phyloP scores from a whole-genome alignment of 2,113 vertebrate species.

The Apistogramma diplotaenia region DNA sequence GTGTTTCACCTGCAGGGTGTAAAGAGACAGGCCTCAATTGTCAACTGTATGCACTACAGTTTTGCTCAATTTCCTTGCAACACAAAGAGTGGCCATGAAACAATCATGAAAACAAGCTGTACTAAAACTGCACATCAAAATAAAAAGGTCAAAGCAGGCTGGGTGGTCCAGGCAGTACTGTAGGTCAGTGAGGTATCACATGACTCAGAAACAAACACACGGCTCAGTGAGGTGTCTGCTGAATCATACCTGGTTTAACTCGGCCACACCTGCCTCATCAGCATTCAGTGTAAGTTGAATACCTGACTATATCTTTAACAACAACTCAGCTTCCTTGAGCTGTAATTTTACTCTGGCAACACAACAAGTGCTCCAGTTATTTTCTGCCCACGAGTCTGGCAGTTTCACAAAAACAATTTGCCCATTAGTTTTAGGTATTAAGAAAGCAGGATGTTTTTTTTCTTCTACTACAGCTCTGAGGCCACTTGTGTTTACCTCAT shows the following conservation, averaged over 20 bases:
- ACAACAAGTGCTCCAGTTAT: constrained; percentile 43
- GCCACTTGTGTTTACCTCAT: constrained; percentile 39
- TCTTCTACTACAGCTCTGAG: constrained; percentile 3
- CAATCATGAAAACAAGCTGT: neutral
- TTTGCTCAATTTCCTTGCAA: neutral
- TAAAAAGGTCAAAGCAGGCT: constrained; percentile 32
- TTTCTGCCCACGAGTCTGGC: constrained; percentile 45
- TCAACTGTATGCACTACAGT: neutral
- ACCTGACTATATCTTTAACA: constrained; percentile 18
- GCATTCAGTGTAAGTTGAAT: constrained; percentile 33
- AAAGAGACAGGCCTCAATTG: neutral
- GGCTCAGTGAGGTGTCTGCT: too few relatives aligned
- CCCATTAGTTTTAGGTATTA: constrained; percentile 46
- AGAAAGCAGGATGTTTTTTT: constrained; percentile 4
- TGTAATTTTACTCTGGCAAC: constrained; percentile 13
- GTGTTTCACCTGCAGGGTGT: constrained; percentile 21
- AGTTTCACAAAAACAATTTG: constrained; percentile 39
- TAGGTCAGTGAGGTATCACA: neutral
- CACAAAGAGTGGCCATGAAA: neutral
- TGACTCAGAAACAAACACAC: constrained; percentile 27
- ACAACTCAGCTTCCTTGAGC: constrained; percentile 1
- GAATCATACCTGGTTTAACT: neutral
- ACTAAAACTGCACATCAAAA: neutral
- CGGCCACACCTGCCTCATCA: constrained; percentile 3
- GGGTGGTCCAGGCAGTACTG: neutral